These are phyloP conservation scores for Drosophila tanythrix DNA, from an alignment of 2,888 invertebrate genomes.

Conservation along the genomic window DNA sequence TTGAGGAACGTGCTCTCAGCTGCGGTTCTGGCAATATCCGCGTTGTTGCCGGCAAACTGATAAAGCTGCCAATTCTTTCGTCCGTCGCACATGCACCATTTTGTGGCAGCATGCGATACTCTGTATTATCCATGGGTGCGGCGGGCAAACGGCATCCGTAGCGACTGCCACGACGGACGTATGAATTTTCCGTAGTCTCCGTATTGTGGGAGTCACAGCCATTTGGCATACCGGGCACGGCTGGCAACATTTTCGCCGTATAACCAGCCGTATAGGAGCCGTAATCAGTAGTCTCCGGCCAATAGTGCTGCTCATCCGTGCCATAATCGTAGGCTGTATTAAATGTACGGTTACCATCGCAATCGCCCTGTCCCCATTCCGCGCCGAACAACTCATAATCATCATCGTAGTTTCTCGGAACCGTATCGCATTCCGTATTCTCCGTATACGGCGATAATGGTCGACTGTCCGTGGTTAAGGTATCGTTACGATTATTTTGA, in stretches of 20 bases:
- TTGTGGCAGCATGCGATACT: constrained; percentile 70
- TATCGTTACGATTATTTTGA: constrained; percentile 86
- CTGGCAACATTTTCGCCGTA: neutral
- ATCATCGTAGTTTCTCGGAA: constrained; percentile 45
- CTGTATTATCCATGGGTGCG: constrained; percentile 65
- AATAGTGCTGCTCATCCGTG: neutral
- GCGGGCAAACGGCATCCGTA: constrained; percentile 74
- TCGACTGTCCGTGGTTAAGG: constrained; percentile 92
- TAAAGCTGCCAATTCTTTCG: constrained; percentile 89
- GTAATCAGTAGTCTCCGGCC: neutral
- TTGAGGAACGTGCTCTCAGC: constrained; percentile 40
- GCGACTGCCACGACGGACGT: constrained; percentile 54
- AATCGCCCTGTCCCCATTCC: constrained; percentile 25
- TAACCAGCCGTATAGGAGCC: neutral
- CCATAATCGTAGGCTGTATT: neutral
- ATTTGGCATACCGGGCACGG: constrained; percentile 1
- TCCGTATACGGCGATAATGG: constrained; percentile 83
- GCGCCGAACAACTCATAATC: constrained; percentile 2
- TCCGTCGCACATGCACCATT: constrained; percentile 82
- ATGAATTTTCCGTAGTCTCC: constrained; percentile 35
- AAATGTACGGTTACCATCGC: neutral
- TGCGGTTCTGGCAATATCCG: constrained; percentile 73
- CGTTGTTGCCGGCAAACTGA: constrained; percentile 71
- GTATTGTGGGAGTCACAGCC: constrained; percentile 16
- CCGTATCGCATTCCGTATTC: neutral